These are phyloP conservation scores for Salvator merianae DNA, from an alignment of 2,113 vertebrate species.

Conservation along the genomic window DNA sequence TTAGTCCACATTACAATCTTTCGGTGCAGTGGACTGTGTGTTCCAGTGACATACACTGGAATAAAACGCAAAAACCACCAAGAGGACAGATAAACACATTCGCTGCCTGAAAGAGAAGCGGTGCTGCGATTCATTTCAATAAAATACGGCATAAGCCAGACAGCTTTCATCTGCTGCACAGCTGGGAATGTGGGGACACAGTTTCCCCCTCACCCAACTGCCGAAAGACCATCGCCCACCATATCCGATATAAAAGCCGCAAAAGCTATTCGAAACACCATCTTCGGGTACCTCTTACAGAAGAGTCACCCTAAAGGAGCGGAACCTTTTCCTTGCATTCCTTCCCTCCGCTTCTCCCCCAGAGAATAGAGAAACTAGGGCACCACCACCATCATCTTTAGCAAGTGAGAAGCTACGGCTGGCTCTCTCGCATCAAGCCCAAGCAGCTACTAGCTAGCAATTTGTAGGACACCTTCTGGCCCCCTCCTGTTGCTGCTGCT, in stretches of 20 bases:
- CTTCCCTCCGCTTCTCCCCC: too few species aligned
- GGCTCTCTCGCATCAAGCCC: neutral
- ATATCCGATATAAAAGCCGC: too few species aligned
- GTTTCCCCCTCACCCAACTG: neutral
- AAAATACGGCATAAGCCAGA: neutral
- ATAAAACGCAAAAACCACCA: neutral
- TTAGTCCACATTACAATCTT: too few species aligned
- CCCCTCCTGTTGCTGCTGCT: conserved; percentile 18
- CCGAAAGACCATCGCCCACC: neutral
- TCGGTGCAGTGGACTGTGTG: too few species aligned
- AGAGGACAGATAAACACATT: neutral
- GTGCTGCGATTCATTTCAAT: neutral
- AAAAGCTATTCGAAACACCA: too few species aligned
- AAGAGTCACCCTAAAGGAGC: neutral
- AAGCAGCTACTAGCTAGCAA: neutral
- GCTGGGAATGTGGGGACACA: neutral
- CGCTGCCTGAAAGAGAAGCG: neutral
- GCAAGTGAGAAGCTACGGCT: too few species aligned
- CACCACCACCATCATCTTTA: too few species aligned
- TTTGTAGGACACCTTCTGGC: neutral
- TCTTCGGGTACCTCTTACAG: neutral
- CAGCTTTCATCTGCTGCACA: neutral
- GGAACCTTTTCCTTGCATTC: neutral
- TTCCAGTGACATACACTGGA: neutral
- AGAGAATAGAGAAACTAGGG: neutral